A percentile compares a stretch with the other conserved stretches of the same genome.
Conservation (phyloP, 2,888 invertebrate species). For the Temnothorax unifasciatus region DNA sequence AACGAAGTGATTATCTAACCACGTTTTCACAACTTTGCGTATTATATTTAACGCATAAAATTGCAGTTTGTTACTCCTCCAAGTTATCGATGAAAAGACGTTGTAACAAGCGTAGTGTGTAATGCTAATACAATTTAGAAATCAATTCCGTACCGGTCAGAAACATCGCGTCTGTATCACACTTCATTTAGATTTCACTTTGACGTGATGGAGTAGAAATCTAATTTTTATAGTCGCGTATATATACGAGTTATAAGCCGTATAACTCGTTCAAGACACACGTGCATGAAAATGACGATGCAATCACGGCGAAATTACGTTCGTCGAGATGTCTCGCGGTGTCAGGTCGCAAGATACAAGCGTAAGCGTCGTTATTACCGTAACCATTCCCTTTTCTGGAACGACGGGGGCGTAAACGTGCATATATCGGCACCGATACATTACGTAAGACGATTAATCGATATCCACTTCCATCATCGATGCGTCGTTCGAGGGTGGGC, state of each 20-base stretch:
- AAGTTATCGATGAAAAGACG: not conserved
- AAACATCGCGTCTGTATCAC: not conserved
- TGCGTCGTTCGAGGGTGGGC: conserved; percentile 59
- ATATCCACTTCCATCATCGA: conserved; percentile 62
- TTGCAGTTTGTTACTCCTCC: not conserved
- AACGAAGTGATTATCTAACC: not conserved
- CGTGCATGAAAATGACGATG: conserved; percentile 26
- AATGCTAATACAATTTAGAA: conserved; percentile 23
- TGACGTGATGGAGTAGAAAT: conserved; percentile 28
- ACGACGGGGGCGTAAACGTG: conserved; percentile 71
- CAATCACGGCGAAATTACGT: conserved; percentile 28
- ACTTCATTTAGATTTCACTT: conserved; percentile 36
- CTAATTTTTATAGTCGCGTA: conserved; percentile 5
- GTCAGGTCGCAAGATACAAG: conserved; percentile 26
- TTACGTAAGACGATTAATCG: conserved; percentile 75
- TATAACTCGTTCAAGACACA: conserved; percentile 17
- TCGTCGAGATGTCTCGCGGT: conserved; percentile 30
- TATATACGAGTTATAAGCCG: not conserved
- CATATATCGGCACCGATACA: conserved; percentile 49
- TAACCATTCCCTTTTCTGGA: conserved; percentile 74
- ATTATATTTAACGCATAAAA: not conserved
- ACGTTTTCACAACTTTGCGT: conserved; percentile 16
- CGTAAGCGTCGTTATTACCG: conserved; percentile 59
- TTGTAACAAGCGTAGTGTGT: conserved; percentile 6
- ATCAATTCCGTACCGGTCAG: conserved; percentile 2